Percentiles rank a stretch among this genome's conserved stretches.
These are phyloP conservation scores for Archips crataeganus DNA, from an alignment of 2,888 invertebrate species.

Conservation along the genomic window DNA sequence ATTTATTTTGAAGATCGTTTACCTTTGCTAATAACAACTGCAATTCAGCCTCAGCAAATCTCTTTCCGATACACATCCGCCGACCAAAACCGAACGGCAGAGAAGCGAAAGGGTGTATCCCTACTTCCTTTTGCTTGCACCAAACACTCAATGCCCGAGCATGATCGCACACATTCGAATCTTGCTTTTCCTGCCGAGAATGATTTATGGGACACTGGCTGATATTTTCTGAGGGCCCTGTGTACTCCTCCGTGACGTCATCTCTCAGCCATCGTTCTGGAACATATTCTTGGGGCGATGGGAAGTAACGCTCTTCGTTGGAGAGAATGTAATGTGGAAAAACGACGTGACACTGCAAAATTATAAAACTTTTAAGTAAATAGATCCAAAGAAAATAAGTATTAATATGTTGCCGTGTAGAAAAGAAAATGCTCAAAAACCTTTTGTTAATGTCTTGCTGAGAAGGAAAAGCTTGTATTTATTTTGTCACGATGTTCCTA, in stretches of 20 bases:
- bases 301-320: slow-evolving; percentile 90
- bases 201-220: slow-evolving; percentile 26
- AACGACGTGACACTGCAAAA: slow-evolving; percentile 88
- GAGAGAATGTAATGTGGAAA: slow-evolving; percentile 92
- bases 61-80: slow-evolving; percentile 91
- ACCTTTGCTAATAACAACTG: slow-evolving; percentile 91
- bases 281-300: slow-evolving; percentile 88
- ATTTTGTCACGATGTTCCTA: neutral
- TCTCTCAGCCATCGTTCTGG: slow-evolving; percentile 93
- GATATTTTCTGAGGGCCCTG: slow-evolving; percentile 20
- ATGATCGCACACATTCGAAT: slow-evolving; percentile 44
- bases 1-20: slow-evolving; percentile 6
- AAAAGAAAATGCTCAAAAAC: no score
- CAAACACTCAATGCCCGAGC: slow-evolving; percentile 57
- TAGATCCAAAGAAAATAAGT: neutral
- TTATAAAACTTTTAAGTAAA: neutral
- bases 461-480: neutral
- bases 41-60: slow-evolving; percentile 93
- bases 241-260: slow-evolving; percentile 50
- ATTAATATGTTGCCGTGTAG: neutral
- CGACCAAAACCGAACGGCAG: slow-evolving; percentile 92
- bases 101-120: slow-evolving; percentile 90
- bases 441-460: neutral
- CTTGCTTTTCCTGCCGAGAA: slow-evolving; percentile 28
- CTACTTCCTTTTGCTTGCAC: slow-evolving; percentile 81